Percentiles rank a stretch among this genome's conserved stretches.
These are phyloP conservation scores for Ophion slaviceki DNA, from an alignment of 2,888 invertebrate species.

Conservation along the genomic window DNA sequence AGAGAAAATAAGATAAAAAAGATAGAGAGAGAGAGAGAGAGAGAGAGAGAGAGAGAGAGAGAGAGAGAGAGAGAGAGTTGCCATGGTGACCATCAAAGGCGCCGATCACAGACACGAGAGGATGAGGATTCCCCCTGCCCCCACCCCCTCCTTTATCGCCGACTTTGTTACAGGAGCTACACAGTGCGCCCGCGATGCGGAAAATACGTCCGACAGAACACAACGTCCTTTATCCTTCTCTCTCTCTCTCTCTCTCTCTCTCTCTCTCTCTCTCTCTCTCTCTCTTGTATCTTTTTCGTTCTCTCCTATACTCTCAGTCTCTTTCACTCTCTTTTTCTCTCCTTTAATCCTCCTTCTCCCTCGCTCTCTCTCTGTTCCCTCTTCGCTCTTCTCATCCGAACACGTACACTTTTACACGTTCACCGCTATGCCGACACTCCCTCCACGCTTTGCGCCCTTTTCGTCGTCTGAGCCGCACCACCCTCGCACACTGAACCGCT, in stretches of 20 bases:
- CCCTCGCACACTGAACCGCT: conserved; percentile 15
- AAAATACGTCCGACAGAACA: conserved; percentile 71
- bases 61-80: conserved; percentile 64
- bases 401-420: neutral
- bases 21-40: neutral
- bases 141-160: conserved; percentile 69
- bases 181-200: conserved; percentile 70
- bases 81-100: conserved; percentile 80
- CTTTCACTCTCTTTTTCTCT: neutral
- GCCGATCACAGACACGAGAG: conserved; percentile 76
- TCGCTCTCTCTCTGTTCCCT: neutral
- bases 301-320: neutral
- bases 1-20: neutral
- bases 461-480: conserved; percentile 40
- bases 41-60: conserved; percentile 45
- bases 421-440: conserved; percentile 7
- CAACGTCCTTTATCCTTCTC: conserved; percentile 18
- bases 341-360: neutral
- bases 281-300: neutral
- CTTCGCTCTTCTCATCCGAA: conserved; percentile 2
- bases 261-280: neutral
- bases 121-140: conserved; percentile 61
- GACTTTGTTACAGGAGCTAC: conserved; percentile 75
- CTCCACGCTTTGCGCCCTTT: conserved; percentile 31
- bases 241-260: neutral